phyloP scores from a whole-genome alignment of 2,888 invertebrate species.

The Scelioninae gen. 2 region DNA sequence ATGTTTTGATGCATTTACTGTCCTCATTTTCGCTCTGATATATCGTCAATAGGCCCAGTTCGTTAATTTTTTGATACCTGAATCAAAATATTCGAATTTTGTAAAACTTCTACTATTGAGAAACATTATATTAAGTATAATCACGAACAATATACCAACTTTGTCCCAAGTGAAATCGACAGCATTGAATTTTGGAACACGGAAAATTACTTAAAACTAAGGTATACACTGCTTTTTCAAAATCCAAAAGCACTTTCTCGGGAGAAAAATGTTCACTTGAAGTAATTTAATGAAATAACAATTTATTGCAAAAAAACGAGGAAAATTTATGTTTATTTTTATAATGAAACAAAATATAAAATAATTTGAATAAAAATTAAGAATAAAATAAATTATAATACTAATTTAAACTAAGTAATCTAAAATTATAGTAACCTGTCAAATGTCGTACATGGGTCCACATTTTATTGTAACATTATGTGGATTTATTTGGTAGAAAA shows the following conservation, averaged over 20 bases:
- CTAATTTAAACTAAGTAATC: not conserved
- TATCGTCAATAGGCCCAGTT: not conserved
- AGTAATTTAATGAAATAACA: no score
- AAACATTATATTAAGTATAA: not conserved
- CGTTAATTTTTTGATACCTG: not conserved
- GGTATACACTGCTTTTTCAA: not conserved
- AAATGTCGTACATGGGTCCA: not conserved
- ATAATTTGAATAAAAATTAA: no score
- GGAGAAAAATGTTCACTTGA: not conserved
- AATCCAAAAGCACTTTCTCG: not conserved
- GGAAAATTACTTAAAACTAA: constrained; percentile 2
- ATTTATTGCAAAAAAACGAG: no score
- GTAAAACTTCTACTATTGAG: not conserved
- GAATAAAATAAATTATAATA: not conserved
- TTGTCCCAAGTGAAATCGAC: constrained; percentile 8
- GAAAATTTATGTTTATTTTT: no score
- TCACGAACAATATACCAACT: constrained; percentile 11
- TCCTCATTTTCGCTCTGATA: constrained; percentile 6
- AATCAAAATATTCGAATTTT: not conserved
- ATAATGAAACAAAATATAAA: no score
- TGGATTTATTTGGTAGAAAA: not conserved
- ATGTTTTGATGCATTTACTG: no score
- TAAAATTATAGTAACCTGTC: not conserved
- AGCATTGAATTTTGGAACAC: not conserved
- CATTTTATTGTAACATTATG: not conserved